These are phyloP conservation scores for Erinaceus europaeus DNA, from an alignment of 2,113 vertebrate species.

Conservation along the genomic window DNA sequence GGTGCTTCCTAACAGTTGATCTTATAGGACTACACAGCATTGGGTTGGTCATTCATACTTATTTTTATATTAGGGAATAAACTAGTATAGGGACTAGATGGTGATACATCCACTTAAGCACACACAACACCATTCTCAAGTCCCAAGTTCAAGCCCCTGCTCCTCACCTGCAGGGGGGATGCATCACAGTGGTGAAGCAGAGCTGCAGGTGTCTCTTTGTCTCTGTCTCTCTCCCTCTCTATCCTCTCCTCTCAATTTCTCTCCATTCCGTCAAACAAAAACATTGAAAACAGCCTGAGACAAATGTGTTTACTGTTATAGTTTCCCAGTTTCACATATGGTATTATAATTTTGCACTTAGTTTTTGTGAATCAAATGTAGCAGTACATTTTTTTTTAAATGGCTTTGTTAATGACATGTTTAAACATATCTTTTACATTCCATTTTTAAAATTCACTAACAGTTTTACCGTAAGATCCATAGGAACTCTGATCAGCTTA, in stretches of 20 bases:
- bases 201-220: too few relatives aligned
- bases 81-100: neutral
- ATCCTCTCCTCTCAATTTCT: too few relatives aligned
- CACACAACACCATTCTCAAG: too few relatives aligned
- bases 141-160: neutral
- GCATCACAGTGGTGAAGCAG: too few relatives aligned
- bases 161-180: neutral
- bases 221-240: too few relatives aligned
- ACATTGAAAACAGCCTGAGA: neutral
- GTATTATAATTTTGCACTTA: neutral
- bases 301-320: neutral
- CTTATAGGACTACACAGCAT: neutral
- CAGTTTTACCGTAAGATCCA: too few relatives aligned
- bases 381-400: neutral
- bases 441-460: neutral
- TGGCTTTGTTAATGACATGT: neutral
- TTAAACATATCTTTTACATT: neutral
- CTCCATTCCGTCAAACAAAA: too few relatives aligned
- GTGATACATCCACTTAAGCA: neutral
- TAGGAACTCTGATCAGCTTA: too few relatives aligned
- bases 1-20: conserved; percentile 10
- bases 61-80: conserved; percentile 29
- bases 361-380: conserved; percentile 20
- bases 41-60: neutral
- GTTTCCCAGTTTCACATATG: neutral